Evolutionary conservation across 2,113 vertebrate species (phyloP), one percentile per base, ranked within the genome.

Genomic region (Erinaceus europaeus): DNA sequence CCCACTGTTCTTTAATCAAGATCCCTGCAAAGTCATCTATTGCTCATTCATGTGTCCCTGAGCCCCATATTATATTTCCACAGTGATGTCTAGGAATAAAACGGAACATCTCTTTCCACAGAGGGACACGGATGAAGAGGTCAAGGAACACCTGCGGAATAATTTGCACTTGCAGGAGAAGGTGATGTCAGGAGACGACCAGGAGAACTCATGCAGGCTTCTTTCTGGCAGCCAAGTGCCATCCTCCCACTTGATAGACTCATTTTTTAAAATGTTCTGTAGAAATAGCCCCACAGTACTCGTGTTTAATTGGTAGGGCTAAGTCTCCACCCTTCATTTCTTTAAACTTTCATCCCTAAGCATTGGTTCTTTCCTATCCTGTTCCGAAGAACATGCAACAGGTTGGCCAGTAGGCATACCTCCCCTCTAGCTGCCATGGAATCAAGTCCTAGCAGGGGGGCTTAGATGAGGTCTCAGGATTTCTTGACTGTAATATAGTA

Each of bases 71-170:
- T 14, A 17, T 9, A 68, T 84, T 68, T 91, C 23, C 34, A n/a
- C 7, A 15, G 20, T 57, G 67, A 84, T 36, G 52, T 62, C n/a
- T 12, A 57, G 44, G 29, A 80, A 76, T 93, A 84, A 93, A 68
- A 42, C 32, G 23, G 46, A 20, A 36, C 32, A 0, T 95, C 1
- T 90, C 42, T 93, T 95, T 97, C 81, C 87, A 93, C 96, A 99
- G 99, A 99, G 96, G 95, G 99, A 99, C 91, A 99, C 98, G 20
- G 99, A 99, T 73, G 99, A 99, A 34, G 99, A 99, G 94, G 98
- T 99, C 83, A 99, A 98, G 96, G 98, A 99, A 40, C 98, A 99
- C 62, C 96, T 99, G 81, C 96, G 97, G 36, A 98, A 98, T 88
- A 99, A 99, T 91, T 97, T 99, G 76, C 99, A 99, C 94, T 97